These are phyloP conservation scores for Protomyctophum bolini DNA, from an alignment of 2,113 vertebrate genomes.

Conservation along the genomic window DNA sequence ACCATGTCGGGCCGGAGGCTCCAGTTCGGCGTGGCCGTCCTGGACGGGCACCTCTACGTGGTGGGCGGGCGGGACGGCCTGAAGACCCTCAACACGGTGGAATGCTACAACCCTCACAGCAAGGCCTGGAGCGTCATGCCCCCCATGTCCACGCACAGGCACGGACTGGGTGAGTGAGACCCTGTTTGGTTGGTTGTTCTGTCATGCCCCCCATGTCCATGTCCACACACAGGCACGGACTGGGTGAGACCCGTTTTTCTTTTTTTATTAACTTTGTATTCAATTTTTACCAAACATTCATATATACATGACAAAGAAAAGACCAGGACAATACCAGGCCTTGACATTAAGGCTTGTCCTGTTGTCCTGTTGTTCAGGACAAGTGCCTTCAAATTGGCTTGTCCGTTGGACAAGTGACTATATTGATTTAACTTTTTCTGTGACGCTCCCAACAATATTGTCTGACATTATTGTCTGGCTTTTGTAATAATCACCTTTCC, in stretches of 20 bases:
- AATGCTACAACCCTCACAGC: conserved; percentile 96
- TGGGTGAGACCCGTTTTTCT: conserved; percentile 76
- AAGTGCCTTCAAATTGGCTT: no score
- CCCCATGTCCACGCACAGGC: conserved; percentile 97
- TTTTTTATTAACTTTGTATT: no score
- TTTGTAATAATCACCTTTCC: no score
- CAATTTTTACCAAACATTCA: no score
- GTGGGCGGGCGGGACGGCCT: conserved; percentile 96
- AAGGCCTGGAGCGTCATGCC: conserved; percentile 98
- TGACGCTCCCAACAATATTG: no score
- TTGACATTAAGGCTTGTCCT: no score
- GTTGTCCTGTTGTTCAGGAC: no score
- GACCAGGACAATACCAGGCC: no score
- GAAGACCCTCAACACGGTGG: conserved; percentile 97
- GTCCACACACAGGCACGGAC: conserved; percentile 77
- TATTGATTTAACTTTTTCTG: no score
- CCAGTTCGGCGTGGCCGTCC: conserved; percentile 94
- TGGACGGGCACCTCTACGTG: conserved; percentile 93
- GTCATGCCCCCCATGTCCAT: not conserved
- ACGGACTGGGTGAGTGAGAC: conserved; percentile 86
- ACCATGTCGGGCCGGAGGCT: conserved; percentile 96
- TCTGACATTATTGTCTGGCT: no score
- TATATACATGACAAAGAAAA: no score
- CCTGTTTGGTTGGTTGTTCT: not conserved
- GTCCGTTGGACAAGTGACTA: no score